Evolutionary conservation across 2,888 invertebrate species (phyloP).

Genomic region (Melanotus villosus): DNA sequence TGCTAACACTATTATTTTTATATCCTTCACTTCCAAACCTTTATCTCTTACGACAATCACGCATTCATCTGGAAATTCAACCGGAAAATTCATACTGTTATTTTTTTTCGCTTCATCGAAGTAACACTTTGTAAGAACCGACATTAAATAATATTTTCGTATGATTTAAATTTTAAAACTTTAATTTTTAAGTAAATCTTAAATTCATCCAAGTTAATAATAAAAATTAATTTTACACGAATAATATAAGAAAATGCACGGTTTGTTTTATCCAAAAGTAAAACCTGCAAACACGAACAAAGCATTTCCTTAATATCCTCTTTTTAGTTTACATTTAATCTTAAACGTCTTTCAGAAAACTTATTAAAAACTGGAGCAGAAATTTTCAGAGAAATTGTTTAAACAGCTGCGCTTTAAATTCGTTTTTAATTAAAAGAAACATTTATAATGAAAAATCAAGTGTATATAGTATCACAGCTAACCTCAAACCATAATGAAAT

Average conservation of each 20-base stretch:
- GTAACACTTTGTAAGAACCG: neutral
- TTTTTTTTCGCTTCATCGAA: neutral
- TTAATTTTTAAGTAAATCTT: too few relatives aligned
- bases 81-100: slow-evolving; percentile 1
- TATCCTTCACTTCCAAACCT: neutral
- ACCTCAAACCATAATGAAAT: neutral
- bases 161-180: too few relatives aligned
- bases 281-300: neutral
- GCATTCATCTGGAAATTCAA: neutral
- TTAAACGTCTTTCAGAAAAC: neutral
- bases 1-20: neutral
- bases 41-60: slow-evolving; percentile 1
- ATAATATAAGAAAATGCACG: neutral
- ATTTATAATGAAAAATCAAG: neutral
- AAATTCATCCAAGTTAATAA: too few relatives aligned
- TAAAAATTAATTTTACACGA: neutral
- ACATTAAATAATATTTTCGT: neutral
- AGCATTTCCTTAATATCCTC: slow-evolving; percentile 7
- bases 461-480: neutral
- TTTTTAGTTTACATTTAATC: slow-evolving; percentile 27
- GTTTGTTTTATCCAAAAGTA: neutral
- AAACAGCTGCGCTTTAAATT: neutral
- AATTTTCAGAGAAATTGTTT: neutral
- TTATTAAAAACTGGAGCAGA: slow-evolving; percentile 5
- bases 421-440: slow-evolving; percentile 4